Base-by-base conservation (phyloP, 2,888 invertebrate genomes). In the Caenorhabditis sp. region DNA sequence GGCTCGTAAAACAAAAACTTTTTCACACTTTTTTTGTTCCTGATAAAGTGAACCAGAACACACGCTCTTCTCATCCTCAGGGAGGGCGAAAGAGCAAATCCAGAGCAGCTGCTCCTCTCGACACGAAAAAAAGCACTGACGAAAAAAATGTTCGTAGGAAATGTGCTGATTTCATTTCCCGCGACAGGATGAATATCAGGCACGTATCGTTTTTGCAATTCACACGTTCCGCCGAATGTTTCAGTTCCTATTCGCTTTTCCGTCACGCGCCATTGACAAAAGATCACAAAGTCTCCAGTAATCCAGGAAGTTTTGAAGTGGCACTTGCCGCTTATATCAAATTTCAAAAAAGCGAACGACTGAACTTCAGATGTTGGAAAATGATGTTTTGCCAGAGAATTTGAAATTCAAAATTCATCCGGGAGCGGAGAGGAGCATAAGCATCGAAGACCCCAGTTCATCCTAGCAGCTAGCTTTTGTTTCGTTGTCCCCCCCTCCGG, bases 21-120 rank as follows among this genome's bases (percentile, higher is more conserved):
- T 59, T 52, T 59, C 68, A 48, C 52, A 58, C 59, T 56, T 59
- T 68, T 9, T 4, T 27, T 46, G 22, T 41, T 65, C 56, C 48
- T 59, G 68, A 68, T 68, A 68, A 59, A 66, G 32, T 50, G 32
- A 50, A 59, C 58, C 59, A 58, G 52, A 59, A 59, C 41, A 66
- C 66, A 68, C 52, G 59, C 41, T 35, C 24, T 59, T 59, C 52
- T 26, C 58, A 59, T 45, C 52, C 59, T 59, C 58, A 13, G 15
- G 68, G 59, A 30, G 65, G 20, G 7, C 17, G 43, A 41, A 43
- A 63, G 52, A 43, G 52, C 41, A 43, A 2, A 41, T 11, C 15
- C 15, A 13, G 13, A 4, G 39, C 3, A 39, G 61, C n/a, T n/a
- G n/a, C n/a, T n/a, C n/a, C n/a, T n/a, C n/a, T n/a, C n/a, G n/a